A percentile compares a stretch with the other conserved stretches of the same genome.
Conservation (phyloP, 1,140 invertebrate species). For the Pseudobourletiella spinata region DNA sequence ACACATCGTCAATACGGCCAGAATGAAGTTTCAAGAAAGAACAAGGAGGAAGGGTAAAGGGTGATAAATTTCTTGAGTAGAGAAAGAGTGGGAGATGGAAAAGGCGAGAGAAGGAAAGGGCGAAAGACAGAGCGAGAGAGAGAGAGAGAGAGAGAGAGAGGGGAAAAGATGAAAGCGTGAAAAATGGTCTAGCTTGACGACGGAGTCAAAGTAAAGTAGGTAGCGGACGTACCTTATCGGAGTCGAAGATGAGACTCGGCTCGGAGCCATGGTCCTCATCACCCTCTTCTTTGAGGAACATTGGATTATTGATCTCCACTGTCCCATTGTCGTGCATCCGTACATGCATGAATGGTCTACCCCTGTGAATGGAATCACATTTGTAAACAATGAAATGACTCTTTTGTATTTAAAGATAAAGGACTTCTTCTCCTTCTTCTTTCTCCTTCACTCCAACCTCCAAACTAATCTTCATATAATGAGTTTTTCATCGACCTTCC, state of each 20-base stretch:
- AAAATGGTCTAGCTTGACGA: slow-evolving; percentile 19
- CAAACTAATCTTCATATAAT: slow-evolving; percentile 1
- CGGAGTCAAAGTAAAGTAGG: slow-evolving; percentile 7
- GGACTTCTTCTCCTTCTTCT: not conserved
- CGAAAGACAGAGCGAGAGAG: no score
- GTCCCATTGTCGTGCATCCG: slow-evolving; percentile 60
- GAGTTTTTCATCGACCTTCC: slow-evolving; percentile 2
- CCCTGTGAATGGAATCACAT: slow-evolving; percentile 43
- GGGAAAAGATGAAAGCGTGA: slow-evolving; percentile 18
- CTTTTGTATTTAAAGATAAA: not conserved
- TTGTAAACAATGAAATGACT: slow-evolving; percentile 22
- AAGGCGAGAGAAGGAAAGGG: slow-evolving; percentile 14
- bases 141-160: no score
- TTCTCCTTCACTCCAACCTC: no score
- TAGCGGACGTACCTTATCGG: slow-evolving; percentile 47
- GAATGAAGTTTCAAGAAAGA: not conserved
- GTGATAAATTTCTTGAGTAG: slow-evolving; percentile 19
- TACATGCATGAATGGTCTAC: slow-evolving; percentile 62
- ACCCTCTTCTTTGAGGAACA: slow-evolving; percentile 63
- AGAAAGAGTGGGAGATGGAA: slow-evolving; percentile 15
- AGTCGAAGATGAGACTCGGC: slow-evolving; percentile 46
- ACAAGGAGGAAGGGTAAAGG: slow-evolving; percentile 3
- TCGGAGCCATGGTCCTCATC: slow-evolving; percentile 49
- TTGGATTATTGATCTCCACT: slow-evolving; percentile 73
- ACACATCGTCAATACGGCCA: no score